These are phyloP conservation scores for Chlamydotis undulata DNA, from an alignment of 2,113 vertebrate species.

Conservation along the genomic window DNA sequence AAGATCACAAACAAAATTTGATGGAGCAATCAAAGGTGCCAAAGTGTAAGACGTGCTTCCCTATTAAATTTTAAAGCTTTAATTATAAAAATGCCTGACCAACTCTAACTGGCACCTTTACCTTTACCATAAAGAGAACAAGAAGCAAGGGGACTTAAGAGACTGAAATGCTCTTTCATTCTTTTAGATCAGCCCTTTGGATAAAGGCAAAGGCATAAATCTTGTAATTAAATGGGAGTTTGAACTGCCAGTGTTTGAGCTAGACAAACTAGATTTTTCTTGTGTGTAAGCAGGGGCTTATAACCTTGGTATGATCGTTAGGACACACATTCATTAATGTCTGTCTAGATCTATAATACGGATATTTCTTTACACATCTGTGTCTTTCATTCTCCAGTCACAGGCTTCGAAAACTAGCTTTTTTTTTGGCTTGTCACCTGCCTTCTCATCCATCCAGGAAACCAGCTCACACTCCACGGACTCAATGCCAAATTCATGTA, in stretches of 20 bases:
- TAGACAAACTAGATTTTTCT: neutral
- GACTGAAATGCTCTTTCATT: neutral
- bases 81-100: neutral
- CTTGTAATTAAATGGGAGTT: slow-evolving; percentile 11
- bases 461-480: neutral
- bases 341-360: neutral
- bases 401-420: neutral
- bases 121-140: neutral
- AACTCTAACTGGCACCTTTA: neutral
- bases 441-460: slow-evolving; percentile 2
- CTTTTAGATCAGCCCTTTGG: neutral
- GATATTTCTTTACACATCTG: neutral
- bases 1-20: neutral
- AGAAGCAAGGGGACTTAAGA: neutral
- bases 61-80: neutral
- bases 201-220: slow-evolving; percentile 14
- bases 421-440: neutral
- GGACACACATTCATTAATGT: neutral
- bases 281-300: neutral
- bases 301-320: neutral
- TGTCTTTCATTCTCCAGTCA: neutral
- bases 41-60: neutral
- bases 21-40: neutral
- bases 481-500: neutral
- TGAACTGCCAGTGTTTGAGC: neutral